Percentiles rank a stretch among this genome's conserved stretches.
These are phyloP conservation scores for Aphaenogaster rudis DNA, from an alignment of 1,140 invertebrate genomes.

Conservation along the genomic window DNA sequence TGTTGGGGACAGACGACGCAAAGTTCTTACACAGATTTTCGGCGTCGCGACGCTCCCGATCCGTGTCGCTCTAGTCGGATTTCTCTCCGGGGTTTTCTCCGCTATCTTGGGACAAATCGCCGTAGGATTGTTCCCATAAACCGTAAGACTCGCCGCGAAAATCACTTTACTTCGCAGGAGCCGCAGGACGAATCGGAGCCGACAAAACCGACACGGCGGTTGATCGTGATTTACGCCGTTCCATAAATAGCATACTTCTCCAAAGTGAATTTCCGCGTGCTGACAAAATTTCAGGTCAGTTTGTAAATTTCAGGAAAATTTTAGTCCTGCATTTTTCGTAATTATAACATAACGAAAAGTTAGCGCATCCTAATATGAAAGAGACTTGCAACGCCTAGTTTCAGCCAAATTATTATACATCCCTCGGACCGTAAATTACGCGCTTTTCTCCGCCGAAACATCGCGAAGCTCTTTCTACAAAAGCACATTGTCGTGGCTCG, in stretches of 20 bases:
- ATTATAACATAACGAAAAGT: slow-evolving; percentile 1
- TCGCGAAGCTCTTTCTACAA: background rate
- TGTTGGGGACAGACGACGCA: background rate
- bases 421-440: slow-evolving; percentile 10
- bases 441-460: background rate
- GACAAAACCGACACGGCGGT: background rate
- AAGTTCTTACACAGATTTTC: slow-evolving; percentile 16
- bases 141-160: slow-evolving; percentile 17
- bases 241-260: slow-evolving; percentile 20
- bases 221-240: slow-evolving; percentile 43
- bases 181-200: background rate
- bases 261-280: background rate
- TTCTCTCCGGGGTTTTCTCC: background rate
- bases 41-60: background rate
- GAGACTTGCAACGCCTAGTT: background rate
- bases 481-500: background rate
- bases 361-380: background rate
- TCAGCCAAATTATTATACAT: slow-evolving; percentile 28
- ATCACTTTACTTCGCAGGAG: slow-evolving; percentile 33
- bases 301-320: background rate
- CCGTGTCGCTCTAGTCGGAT: background rate
- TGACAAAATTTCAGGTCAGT: background rate
- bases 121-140: slow-evolving; percentile 39
- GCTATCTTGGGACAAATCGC: slow-evolving; percentile 42
- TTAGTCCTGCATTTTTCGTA: background rate